Conservation (phyloP, 2,888 invertebrate species). For the Xanthia icteritia region DNA sequence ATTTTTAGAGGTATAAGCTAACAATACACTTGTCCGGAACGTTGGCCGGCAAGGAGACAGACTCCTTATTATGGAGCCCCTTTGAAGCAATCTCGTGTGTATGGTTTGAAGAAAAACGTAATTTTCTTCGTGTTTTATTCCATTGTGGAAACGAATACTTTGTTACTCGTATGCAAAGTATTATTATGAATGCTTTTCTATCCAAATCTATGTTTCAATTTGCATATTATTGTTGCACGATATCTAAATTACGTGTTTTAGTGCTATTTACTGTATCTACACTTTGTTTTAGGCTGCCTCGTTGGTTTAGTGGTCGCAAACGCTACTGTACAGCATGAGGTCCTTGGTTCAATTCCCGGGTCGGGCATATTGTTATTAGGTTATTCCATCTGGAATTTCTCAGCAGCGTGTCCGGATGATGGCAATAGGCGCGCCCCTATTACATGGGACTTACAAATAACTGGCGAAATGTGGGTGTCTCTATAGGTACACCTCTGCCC, state of each 20-base stretch:
- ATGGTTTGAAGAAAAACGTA: constrained; percentile 51
- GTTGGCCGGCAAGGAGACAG: constrained; percentile 58
- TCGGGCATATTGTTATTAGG: not conserved
- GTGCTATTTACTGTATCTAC: not conserved
- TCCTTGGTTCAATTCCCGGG: not conserved
- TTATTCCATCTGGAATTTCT: not conserved
- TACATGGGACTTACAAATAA: not conserved
- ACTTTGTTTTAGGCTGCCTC: not conserved
- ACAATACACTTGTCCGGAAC: constrained; percentile 62
- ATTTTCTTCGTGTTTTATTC: constrained; percentile 49
- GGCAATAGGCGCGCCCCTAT: not conserved
- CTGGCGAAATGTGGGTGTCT: no score
- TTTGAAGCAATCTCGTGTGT: constrained; percentile 56
- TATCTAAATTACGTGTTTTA: not conserved
- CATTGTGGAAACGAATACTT: constrained; percentile 38
- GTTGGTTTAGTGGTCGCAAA: not conserved
- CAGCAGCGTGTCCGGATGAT: not conserved
- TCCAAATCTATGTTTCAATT: not conserved
- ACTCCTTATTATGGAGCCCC: constrained; percentile 57
- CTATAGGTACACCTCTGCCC: no score
- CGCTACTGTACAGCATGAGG: not conserved
- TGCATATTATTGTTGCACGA: not conserved
- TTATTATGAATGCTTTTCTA: not conserved
- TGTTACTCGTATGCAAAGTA: not conserved
- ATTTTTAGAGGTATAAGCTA: constrained; percentile 14